Base-by-base conservation (phyloP, 1,140 invertebrate species). In the Microplitis demolitor region DNA sequence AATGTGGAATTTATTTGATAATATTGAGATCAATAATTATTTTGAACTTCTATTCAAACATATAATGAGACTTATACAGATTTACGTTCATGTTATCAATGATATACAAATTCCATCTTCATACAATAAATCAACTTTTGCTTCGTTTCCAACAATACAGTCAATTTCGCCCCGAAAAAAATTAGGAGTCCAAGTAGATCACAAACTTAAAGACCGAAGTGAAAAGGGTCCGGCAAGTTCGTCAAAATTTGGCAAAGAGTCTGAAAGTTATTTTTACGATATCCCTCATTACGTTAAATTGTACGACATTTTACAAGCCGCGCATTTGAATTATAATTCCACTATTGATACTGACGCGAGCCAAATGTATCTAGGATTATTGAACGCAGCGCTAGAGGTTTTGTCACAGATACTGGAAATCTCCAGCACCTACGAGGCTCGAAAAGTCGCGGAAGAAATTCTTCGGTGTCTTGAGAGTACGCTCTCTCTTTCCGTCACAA, bases 301-400 rank as follows among this genome's bases (percentile, higher is more conserved):
- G 16, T 92, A 93, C 81, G 93, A 94, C 14, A 90, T 91, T 16
- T 79, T 96, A 8, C 91, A 90, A 80, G 91, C 91, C 72, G 91
- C 94, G 4, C 93, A 94, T 84, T 90, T 90, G 1, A 95, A 94
- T 88, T 95, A 95, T 82, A 93, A 93, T 87, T 92, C 92, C 66
- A 95, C 93, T 4, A 83, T 96, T 51, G 93, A 95, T 67, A 85
- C 90, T 16, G 89, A 89, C 73, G 89, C 89, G 3, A 92, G 91
- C 74, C 92, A 95, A 79, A 93, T 92, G 82, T 95, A 96, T 82
- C 85, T 93, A 56, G 88, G 88, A 35, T 86, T 96, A 39, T 82
- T 97, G 24, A 88, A 90, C 71, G 90, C 90, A 9, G 86, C 89
- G 13, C 82, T 97, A 5, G 87, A 91, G 60, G 89, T 91, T 45